phyloP scores from a whole-genome alignment of 1,140 invertebrate genomes.

The Anastrepha ludens region DNA sequence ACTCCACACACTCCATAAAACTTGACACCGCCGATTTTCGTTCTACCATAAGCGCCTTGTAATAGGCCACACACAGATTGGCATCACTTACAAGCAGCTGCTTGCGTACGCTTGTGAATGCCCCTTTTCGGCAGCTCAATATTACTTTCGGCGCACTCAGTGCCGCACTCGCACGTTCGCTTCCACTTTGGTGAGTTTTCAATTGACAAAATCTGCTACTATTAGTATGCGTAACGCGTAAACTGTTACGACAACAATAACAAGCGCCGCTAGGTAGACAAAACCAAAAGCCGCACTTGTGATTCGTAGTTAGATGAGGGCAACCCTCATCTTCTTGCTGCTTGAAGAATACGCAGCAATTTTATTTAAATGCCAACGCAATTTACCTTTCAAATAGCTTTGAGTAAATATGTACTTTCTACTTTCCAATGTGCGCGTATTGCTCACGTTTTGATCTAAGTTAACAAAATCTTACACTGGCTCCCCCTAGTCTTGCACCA shows the following conservation, averaged over 20 bases:
- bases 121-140: neutral
- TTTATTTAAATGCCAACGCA: no score
- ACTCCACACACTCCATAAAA: constrained; percentile 48
- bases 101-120: neutral
- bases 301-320: constrained; percentile 16
- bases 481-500: no score
- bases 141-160: neutral
- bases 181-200: neutral
- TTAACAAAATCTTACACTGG: no score
- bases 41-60: neutral
- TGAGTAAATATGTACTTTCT: no score
- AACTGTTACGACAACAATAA: neutral
- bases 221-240: constrained; percentile 45
- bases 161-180: neutral
- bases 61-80: constrained; percentile 5
- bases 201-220: constrained; percentile 26
- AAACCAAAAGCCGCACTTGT: neutral
- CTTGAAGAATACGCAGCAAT: no score
- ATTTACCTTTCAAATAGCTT: no score
- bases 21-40: constrained; percentile 16
- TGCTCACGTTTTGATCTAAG: no score
- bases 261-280: neutral
- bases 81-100: neutral
- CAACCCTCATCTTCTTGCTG: no score
- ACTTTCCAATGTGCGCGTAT: no score